Evolutionary conservation across 2,888 invertebrate species (phyloP).

Genomic region (Dynastes tityus): DNA sequence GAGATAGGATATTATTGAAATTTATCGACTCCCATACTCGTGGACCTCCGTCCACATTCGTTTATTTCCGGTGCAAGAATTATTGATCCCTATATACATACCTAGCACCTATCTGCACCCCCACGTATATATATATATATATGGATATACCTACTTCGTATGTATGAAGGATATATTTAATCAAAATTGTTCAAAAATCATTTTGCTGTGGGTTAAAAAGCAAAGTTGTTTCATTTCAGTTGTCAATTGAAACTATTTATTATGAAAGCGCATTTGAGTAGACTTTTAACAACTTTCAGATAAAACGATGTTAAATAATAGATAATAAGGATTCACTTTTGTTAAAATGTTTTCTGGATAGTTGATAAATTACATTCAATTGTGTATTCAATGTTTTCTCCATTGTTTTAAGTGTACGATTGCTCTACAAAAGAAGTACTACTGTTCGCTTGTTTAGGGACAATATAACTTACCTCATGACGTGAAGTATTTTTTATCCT

Average conservation of each 20-base stretch:
- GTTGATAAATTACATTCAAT: too few relatives aligned
- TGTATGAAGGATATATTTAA: neutral
- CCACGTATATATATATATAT: constrained; percentile 2
- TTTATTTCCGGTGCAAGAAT: constrained; percentile 58
- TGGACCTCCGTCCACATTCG: constrained; percentile 56
- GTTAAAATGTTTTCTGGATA: too few relatives aligned
- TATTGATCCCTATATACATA: constrained; percentile 65
- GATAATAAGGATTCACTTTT: neutral
- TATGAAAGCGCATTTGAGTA: too few relatives aligned
- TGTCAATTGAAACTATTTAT: neutral
- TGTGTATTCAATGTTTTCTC: too few relatives aligned
- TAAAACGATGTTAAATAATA: neutral
- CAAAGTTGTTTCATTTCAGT: neutral
- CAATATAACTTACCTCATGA: too few relatives aligned
- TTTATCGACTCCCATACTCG: constrained; percentile 64
- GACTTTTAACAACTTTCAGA: neutral
- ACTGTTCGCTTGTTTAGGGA: too few relatives aligned
- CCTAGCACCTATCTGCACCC: neutral
- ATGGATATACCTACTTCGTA: neutral
- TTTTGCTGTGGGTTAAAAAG: neutral
- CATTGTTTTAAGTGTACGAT: too few relatives aligned
- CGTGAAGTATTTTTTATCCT: too few relatives aligned
- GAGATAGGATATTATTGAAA: constrained; percentile 61
- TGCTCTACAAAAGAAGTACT: too few relatives aligned
- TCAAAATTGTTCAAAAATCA: neutral